Evolutionary conservation across 2,113 vertebrate genomes (phyloP), one percentile per base, ranked within the genome.

Genomic region (Sinocyclocheilus rhinocerous): DNA sequence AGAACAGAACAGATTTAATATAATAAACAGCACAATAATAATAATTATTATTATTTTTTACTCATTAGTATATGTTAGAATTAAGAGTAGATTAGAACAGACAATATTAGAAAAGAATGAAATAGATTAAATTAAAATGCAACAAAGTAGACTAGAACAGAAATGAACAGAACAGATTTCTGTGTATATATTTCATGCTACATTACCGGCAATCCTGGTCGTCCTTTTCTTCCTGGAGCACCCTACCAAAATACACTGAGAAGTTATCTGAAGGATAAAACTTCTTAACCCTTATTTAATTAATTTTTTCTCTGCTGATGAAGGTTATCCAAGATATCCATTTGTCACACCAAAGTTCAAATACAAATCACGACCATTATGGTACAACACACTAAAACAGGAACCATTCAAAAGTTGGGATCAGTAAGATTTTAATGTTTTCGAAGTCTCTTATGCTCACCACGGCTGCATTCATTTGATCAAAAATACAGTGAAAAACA

Each of bases 171-270:
- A 22, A 72, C 1, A n/a, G 22, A 76, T 8, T 48, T 59, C 18
- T 8, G 3, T 20, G 6, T 0, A 16, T 76, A 8, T 33, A 3
- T 2, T 20, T 55, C n/a, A 48, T 33, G 52, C 22, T 65, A 45
- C 29, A 69, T 65, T 88, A 95, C 94, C 91, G 88, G 89, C 0
- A 15, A 5, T 4, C 93, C 94, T 0, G 26, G 70, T 6, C 72
- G 2, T 4, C 94, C 94, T 87, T 91, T 86, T 85, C 91, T 91
- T 29, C 94, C 94, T 13, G 87, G 45, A 42, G 85, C 81, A 83
- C 95, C 94, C 94, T 95, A 33, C 15, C 1, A 87, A 61, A 81
- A 86, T 84, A 77, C 5, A 48, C 45, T 10, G 42, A 48, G 45
- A 48, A 12, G 24, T 70, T 65, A 33, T 48, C 48, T 20, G 16